Evolutionary conservation across 2,113 vertebrate species (phyloP).

Genomic region (Zosterops pallidus): DNA sequence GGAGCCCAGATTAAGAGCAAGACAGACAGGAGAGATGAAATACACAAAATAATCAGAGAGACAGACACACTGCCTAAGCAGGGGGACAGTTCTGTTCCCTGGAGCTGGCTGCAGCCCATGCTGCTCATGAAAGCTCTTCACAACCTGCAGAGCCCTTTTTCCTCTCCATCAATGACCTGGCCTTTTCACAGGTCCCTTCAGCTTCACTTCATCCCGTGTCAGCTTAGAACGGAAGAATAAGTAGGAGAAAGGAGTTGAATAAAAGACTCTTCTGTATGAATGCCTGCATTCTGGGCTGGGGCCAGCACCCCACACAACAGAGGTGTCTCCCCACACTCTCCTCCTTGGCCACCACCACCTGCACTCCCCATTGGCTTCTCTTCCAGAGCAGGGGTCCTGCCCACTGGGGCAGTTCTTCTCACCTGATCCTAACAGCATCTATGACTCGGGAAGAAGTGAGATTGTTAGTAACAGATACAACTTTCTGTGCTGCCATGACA

Average conservation of each 20-base stretch:
- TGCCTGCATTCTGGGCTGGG: neutral
- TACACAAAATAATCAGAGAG: slow-evolving; percentile 60
- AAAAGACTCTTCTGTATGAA: neutral
- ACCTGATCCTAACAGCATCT: neutral
- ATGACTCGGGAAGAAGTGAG: neutral
- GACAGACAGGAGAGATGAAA: slow-evolving; percentile 61
- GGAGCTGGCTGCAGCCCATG: neutral
- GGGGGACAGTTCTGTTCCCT: slow-evolving; percentile 8
- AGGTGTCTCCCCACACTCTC: neutral
- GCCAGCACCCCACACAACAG: neutral
- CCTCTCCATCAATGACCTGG: slow-evolving; percentile 8
- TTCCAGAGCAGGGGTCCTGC: neutral
- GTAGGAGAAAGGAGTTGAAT: neutral
- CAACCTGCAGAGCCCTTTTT: neutral
- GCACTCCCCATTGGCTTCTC: neutral
- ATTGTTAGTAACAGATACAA: neutral
- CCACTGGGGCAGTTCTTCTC: neutral
- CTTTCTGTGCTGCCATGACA: neutral
- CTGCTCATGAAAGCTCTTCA: slow-evolving; percentile 4
- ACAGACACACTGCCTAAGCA: slow-evolving; percentile 19
- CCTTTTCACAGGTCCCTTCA: slow-evolving; percentile 49
- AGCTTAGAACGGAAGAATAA: neutral
- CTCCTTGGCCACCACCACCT: neutral
- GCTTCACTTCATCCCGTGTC: neutral
- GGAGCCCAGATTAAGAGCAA: slow-evolving; percentile 55